A percentile compares a stretch with the other conserved stretches of the same genome.
Conservation (phyloP, 2,797 vertebrate genomes). For the Echiichthys vipera region DNA sequence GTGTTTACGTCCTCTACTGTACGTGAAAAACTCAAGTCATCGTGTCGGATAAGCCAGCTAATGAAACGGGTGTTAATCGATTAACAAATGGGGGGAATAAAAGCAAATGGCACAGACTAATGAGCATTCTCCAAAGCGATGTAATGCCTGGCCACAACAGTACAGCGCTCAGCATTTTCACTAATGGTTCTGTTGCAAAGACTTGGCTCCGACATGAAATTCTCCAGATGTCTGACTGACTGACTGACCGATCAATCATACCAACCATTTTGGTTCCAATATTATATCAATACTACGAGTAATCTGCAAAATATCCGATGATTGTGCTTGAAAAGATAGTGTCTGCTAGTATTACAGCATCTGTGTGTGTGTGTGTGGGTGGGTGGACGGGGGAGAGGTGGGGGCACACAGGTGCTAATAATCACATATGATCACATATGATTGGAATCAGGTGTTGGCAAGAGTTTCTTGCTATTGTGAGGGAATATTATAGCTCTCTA, state of each 20-base stretch:
- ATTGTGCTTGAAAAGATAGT: slow-evolving; percentile 50
- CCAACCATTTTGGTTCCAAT: slow-evolving; percentile 32
- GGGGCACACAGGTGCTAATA: slow-evolving; percentile 76
- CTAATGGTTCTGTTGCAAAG: slow-evolving; percentile 33
- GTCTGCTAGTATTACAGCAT: slow-evolving; percentile 35
- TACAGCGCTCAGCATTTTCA: slow-evolving; percentile 33
- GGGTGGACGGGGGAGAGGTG: neutral
- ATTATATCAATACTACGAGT: slow-evolving; percentile 14
- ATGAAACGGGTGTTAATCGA: slow-evolving; percentile 17
- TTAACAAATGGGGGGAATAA: slow-evolving; percentile 11
- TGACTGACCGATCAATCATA: slow-evolving; percentile 34
- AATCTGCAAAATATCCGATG: slow-evolving; percentile 48
- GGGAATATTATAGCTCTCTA: slow-evolving; percentile 60
- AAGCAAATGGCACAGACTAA: neutral
- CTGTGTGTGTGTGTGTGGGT: slow-evolving; percentile 11
- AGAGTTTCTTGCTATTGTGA: slow-evolving; percentile 60
- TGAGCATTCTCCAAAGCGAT: slow-evolving; percentile 10
- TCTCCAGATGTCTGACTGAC: slow-evolving; percentile 42
- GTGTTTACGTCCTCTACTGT: neutral
- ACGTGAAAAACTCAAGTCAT: neutral
- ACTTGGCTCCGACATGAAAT: slow-evolving; percentile 37
- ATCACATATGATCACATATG: slow-evolving; percentile 78
- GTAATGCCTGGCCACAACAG: slow-evolving; percentile 25
- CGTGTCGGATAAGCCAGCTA: neutral
- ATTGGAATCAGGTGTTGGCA: slow-evolving; percentile 81